A percentile compares a stretch with the other conserved stretches of the same genome.
Evolutionary conservation across 1,140 invertebrate genomes (phyloP).

Genomic region (Camponotus vicinus): DNA sequence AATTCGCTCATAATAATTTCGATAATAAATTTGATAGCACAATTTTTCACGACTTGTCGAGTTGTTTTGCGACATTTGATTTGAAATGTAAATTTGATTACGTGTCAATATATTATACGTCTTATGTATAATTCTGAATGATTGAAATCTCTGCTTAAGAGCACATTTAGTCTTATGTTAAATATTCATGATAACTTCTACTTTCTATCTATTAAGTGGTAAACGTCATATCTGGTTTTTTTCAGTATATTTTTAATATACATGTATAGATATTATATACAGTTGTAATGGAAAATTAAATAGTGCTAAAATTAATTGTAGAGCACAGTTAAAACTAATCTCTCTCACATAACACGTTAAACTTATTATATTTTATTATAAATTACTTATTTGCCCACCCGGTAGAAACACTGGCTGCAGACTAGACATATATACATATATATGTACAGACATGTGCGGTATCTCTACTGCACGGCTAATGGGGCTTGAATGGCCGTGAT

Average conservation of each 20-base stretch:
- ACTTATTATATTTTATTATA: constrained; percentile 9
- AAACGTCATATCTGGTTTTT: background rate
- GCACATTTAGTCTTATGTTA: too few relatives aligned
- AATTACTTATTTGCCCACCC: constrained; percentile 70
- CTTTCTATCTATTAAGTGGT: background rate
- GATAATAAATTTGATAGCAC: background rate
- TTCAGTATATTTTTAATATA: background rate
- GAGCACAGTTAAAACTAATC: background rate
- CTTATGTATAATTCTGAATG: background rate
- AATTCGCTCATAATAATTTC: background rate
- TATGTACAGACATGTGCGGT: constrained; percentile 84
- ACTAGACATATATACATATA: constrained; percentile 80
- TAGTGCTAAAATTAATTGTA: background rate
- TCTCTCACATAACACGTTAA: background rate
- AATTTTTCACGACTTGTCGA: background rate
- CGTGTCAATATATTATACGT: constrained; percentile 26
- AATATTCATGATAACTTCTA: background rate
- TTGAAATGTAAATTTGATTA: constrained; percentile 64
- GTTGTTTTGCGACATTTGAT: background rate
- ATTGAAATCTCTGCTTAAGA: background rate
- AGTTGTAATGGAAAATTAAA: background rate
- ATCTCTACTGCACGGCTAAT: constrained; percentile 86
- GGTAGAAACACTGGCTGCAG: constrained; percentile 76
- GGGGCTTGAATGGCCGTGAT: constrained; percentile 86
- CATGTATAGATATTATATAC: background rate